Base-by-base conservation (phyloP, 1,140 invertebrate species). In the Tigriopus japonicus region DNA sequence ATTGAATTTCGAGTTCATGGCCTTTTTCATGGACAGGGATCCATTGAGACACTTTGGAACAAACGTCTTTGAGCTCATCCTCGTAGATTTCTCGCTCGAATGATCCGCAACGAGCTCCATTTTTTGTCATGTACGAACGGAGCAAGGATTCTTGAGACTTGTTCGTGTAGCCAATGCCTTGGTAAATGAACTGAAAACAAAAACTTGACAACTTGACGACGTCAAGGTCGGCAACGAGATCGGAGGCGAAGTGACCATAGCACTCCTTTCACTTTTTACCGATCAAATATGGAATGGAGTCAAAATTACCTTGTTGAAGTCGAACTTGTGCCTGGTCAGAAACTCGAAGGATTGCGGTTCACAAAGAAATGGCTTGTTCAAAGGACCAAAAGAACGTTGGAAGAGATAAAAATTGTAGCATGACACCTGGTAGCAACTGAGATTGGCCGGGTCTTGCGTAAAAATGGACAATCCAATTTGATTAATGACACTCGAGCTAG, bases 231-330 rank as follows among this genome's bases (percentile, higher is more conserved):
- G 59, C 52, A 67, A 62, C 59, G 45, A 60, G 40, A 45, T 15
- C 52, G 15, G n/a, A 15, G 21, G 10, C 41, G 6, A 19, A 60
- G 12, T 17, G 40, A n/a, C 23, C 60, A 14, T 24, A 23, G 56
- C 43, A 60, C 21, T 56, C 53, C 19, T n/a, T 49, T 13, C 54
- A 35, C 35, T 42, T 28, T 23, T 41, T 62, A 63, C 13, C 45
- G 58, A 64, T 45, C 23, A 52, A 23, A 13, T 52, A 12, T 45
- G 52, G 6, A 17, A 23, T 58, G 28, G 5, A 62, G 49, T 23
- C 54, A 62, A 15, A 67, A 62, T 62, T 75, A 84, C 82, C 77
- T 84, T 83, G 69, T 84, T 84, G 68, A 84, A 85, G 68, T 85
- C 76, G 72, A 85, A 85, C 24, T 79, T 75, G 68, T 82, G 71